Percentiles rank a stretch among this genome's conserved stretches.
phyloP scores from a whole-genome alignment of 1,140 invertebrate genomes.

The Drosophila insularis region DNA sequence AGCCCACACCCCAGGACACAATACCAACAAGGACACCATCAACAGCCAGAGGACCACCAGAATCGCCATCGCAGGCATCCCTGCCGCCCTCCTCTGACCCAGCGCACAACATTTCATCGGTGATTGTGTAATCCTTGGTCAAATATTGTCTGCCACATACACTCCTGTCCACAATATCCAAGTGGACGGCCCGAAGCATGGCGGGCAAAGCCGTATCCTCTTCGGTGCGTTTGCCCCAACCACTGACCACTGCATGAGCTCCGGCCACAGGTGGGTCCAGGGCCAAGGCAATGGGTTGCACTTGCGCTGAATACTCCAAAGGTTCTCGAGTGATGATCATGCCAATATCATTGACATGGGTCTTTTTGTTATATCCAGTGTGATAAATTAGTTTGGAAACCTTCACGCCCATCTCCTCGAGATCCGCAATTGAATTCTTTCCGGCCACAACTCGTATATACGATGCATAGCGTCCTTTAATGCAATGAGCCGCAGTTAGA shows the following conservation, averaged over 20 bases:
- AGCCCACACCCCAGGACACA: conserved; percentile 68
- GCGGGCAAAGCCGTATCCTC: conserved; percentile 51
- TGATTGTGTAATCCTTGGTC: conserved; percentile 82
- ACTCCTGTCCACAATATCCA: conserved; percentile 81
- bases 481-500: conserved; percentile 85
- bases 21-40: conserved; percentile 60
- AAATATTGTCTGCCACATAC: conserved; percentile 59
- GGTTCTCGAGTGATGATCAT: conserved; percentile 65
- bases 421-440: conserved; percentile 62
- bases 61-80: conserved; percentile 63
- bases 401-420: conserved; percentile 62
- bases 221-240: conserved; percentile 82
- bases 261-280: conserved; percentile 32
- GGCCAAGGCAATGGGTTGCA: conserved; percentile 69
- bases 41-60: conserved; percentile 57
- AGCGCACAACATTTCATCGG: conserved; percentile 88
- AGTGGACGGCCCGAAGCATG: conserved; percentile 61
- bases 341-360: conserved; percentile 76
- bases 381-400: conserved; percentile 64
- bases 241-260: conserved; percentile 78
- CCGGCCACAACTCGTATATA: conserved; percentile 64
- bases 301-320: conserved; percentile 37
- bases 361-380: conserved; percentile 61
- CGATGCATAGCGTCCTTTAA: conserved; percentile 71
- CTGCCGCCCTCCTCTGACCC: conserved; percentile 81